phyloP scores from a whole-genome alignment of 2,113 vertebrate genomes.

The Bambusicola thoracicus region DNA sequence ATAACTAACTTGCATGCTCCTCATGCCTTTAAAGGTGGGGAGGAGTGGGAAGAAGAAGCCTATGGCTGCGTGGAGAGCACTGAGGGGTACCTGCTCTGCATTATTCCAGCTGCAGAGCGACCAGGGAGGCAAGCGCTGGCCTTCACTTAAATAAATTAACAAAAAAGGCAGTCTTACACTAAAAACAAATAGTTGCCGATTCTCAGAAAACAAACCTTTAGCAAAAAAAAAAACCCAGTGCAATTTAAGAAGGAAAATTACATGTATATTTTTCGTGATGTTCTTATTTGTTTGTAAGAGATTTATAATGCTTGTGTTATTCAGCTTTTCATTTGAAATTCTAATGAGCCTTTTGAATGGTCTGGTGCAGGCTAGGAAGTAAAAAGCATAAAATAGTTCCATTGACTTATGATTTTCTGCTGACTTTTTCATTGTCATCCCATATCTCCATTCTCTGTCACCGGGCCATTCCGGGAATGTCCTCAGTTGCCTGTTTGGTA shows the following conservation, averaged over 20 bases:
- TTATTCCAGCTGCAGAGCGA: neutral
- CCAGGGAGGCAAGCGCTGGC: neutral
- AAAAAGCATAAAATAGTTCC: conserved; percentile 69
- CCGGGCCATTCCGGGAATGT: conserved; percentile 40
- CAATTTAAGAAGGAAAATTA: conserved; percentile 69
- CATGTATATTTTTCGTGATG: conserved; percentile 73
- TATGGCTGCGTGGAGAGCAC: neutral
- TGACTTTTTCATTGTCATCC: conserved; percentile 58
- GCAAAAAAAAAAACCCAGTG: conserved; percentile 1
- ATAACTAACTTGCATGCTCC: neutral
- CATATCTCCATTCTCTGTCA: conserved; percentile 41
- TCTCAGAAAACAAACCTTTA: conserved; percentile 52
- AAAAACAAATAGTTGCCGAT: conserved; percentile 52
- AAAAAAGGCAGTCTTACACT: neutral
- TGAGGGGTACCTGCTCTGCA: neutral
- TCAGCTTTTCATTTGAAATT: conserved; percentile 82
- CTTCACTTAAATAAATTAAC: neutral
- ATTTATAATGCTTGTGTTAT: conserved; percentile 76
- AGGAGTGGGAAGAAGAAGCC: neutral
- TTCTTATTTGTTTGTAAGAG: conserved; percentile 73
- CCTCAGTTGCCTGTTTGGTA: conserved; percentile 26
- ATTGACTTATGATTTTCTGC: conserved; percentile 66
- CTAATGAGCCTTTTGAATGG: conserved; percentile 74
- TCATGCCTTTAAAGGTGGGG: neutral
- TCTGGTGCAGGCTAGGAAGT: conserved; percentile 60